Conservation (phyloP, 2,797 vertebrate species). For the Loris lydekkerianus region DNA sequence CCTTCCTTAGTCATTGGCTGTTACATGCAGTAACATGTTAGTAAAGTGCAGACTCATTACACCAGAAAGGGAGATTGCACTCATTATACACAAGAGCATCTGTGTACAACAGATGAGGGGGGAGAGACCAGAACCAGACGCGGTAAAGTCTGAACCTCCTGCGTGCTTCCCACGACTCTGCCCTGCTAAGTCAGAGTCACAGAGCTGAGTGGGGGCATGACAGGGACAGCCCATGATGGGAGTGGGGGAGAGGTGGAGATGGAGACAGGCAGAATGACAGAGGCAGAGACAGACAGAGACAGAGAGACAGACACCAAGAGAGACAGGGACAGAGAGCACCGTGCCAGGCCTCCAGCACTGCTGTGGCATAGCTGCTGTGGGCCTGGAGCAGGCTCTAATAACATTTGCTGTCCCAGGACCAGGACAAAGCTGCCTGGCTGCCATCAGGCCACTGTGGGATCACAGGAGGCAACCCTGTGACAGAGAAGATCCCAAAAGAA, state of each 20-base stretch:
- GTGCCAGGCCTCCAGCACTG: not conserved
- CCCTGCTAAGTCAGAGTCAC: not conserved
- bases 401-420: not conserved
- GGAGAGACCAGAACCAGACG: not conserved
- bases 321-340: not conserved
- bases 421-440: not conserved
- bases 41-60: not conserved
- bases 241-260: not conserved
- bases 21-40: not conserved
- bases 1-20: not conserved
- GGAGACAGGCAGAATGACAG: not conserved
- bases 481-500: not conserved
- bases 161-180: not conserved
- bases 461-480: too few species aligned
- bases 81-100: too few species aligned
- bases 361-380: too few species aligned
- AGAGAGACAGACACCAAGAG: not conserved
- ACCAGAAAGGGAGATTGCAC: too few species aligned
- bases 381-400: too few species aligned
- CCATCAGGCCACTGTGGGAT: not conserved
- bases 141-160: not conserved
- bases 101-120: not conserved
- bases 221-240: not conserved
- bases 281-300: not conserved
- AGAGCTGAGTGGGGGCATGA: not conserved